Conservation (phyloP, 2,113 vertebrate genomes). For the Cheilinus undulatus region DNA sequence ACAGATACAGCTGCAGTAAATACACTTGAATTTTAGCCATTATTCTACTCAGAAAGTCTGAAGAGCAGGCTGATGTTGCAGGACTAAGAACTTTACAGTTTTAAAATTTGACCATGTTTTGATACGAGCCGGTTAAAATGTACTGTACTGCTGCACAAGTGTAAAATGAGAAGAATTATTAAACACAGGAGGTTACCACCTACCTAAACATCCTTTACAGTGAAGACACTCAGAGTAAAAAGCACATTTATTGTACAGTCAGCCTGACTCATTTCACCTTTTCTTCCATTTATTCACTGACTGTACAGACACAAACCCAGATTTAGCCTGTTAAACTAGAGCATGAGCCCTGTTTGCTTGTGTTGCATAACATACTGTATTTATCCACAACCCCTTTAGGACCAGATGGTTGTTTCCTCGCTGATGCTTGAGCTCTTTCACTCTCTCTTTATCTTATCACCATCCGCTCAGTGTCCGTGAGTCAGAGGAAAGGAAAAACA, state of each 20-base stretch:
- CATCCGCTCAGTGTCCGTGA: conserved; percentile 23
- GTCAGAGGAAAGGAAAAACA: conserved; percentile 37
- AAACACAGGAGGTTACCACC: neutral
- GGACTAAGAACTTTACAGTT: neutral
- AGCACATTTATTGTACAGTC: neutral
- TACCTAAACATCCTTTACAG: conserved; percentile 5
- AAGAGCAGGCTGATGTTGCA: neutral
- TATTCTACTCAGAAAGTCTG: neutral
- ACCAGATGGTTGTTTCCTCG: conserved; percentile 40
- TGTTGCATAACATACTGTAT: conserved; percentile 42
- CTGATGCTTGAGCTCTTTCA: conserved; percentile 32
- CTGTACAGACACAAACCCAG: conserved; percentile 18
- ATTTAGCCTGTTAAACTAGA: conserved; percentile 39
- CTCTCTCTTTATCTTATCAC: conserved; percentile 30
- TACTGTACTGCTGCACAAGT: neutral
- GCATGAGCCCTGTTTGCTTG: conserved; percentile 26
- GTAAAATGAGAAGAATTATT: neutral
- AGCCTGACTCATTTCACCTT: conserved; percentile 17
- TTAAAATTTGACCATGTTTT: neutral
- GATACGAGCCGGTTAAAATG: neutral
- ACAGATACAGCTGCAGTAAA: neutral
- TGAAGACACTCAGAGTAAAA: conserved; percentile 10
- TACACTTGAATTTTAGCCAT: neutral
- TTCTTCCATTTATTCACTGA: conserved; percentile 20
- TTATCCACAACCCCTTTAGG: conserved; percentile 26